phyloP scores from a whole-genome alignment of 2,797 vertebrate genomes.

The Myotis daubentonii region DNA sequence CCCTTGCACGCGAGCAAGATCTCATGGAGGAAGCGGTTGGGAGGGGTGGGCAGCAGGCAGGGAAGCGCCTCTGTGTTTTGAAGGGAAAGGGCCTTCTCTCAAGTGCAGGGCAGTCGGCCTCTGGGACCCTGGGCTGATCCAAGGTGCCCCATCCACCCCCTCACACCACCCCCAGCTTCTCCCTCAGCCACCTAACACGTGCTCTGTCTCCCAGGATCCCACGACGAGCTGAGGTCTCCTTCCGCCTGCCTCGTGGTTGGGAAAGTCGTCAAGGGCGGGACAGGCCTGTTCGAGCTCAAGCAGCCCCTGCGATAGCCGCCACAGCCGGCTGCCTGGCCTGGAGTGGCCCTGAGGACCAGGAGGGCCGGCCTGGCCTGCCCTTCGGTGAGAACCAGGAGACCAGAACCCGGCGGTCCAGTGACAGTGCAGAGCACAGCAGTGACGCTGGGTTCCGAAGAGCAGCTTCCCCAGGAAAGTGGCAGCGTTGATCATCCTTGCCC shows the following conservation, averaged over 20 bases:
- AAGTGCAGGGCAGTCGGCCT: background rate
- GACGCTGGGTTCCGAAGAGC: background rate
- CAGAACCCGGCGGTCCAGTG: background rate
- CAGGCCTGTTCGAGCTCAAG: conserved; percentile 97
- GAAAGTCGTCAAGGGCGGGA: conserved; percentile 96
- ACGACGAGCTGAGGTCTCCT: conserved; percentile 92
- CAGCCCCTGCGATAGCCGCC: conserved; percentile 91
- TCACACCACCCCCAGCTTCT: background rate
- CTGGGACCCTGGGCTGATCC: background rate
- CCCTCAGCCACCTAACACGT: background rate
- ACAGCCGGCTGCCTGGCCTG: background rate
- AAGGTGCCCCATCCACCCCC: background rate
- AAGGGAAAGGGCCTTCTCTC: background rate
- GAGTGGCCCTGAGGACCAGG: background rate
- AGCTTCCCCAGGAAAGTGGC: background rate
- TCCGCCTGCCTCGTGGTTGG: conserved; percentile 96
- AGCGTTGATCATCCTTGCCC: background rate
- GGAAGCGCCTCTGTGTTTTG: background rate
- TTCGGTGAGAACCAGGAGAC: background rate
- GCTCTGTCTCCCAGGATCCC: conserved; percentile 87
- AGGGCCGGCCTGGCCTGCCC: background rate
- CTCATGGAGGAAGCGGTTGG: background rate
- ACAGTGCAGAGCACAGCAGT: background rate
- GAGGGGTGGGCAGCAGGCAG: background rate
- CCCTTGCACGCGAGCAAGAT: rapidly evolving